Percentiles rank a stretch among this genome's conserved stretches.
Conservation (phyloP, 2,797 vertebrate genomes). For the Leuciscus waleckii region DNA sequence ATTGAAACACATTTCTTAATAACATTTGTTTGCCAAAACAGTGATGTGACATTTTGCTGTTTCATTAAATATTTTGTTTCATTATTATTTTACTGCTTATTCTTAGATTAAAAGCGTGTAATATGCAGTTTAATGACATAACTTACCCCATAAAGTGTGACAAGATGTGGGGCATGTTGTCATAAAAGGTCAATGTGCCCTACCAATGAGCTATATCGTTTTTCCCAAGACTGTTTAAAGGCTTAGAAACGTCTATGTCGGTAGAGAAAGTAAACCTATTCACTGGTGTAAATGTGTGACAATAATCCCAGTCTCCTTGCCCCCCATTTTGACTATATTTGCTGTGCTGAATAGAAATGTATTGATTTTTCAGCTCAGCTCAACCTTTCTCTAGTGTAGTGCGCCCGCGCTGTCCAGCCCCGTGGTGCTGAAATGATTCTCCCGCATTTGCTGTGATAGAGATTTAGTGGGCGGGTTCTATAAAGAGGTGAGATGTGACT, state of each 20-base stretch:
- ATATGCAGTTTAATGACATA: neutral
- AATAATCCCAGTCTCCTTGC: neutral
- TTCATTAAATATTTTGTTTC: neutral
- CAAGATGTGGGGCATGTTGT: neutral
- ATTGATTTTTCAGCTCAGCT: conserved; percentile 12
- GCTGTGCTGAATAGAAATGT: conserved; percentile 16
- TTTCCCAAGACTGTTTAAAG: neutral
- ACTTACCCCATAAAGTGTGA: neutral
- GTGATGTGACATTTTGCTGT: neutral
- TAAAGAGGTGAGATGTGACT: conserved; percentile 27
- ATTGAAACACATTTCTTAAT: neutral
- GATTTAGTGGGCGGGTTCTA: conserved; percentile 38
- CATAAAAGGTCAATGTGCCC: neutral
- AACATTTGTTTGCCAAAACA: neutral
- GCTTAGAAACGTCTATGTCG: neutral
- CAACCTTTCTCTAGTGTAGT: neutral
- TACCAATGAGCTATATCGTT: neutral
- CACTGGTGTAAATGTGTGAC: neutral
- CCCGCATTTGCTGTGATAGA: conserved; percentile 30
- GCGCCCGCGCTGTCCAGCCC: conserved; percentile 36
- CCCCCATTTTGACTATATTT: neutral
- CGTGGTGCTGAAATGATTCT: conserved; percentile 43
- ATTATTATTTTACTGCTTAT: neutral
- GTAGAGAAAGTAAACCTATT: neutral
- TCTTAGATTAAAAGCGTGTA: neutral